These are phyloP conservation scores for Nymphalis polychloros DNA, from an alignment of 2,888 invertebrate species.

Conservation along the genomic window DNA sequence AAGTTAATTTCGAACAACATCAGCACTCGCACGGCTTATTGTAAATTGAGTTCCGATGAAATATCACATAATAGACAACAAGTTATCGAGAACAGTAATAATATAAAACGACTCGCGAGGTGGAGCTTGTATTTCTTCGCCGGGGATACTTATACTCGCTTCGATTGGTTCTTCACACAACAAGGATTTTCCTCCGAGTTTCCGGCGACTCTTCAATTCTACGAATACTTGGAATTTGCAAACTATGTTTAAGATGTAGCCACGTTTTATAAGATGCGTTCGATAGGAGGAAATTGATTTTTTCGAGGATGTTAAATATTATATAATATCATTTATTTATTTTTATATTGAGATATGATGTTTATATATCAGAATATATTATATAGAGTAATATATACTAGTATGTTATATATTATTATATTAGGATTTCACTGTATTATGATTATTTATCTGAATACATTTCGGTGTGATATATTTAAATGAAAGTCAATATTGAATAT, in stretches of 20 bases:
- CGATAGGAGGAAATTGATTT: slow-evolving; percentile 16
- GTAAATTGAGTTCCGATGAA: slow-evolving; percentile 16
- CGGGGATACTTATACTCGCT: slow-evolving; percentile 30
- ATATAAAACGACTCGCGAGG: slow-evolving; percentile 18
- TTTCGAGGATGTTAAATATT: neutral
- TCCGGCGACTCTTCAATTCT: slow-evolving; percentile 18
- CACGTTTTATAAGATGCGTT: slow-evolving; percentile 22
- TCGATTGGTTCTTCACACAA: slow-evolving; percentile 31
- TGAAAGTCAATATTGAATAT: no score
- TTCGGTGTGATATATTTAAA: no score
- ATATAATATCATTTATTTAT: no score
- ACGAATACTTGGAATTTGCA: slow-evolving; percentile 18
- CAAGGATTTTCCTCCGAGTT: slow-evolving; percentile 27
- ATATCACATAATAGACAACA: slow-evolving; percentile 21
- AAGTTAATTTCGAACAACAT: slow-evolving; percentile 10
- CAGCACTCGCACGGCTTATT: slow-evolving; percentile 16
- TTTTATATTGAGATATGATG: no score
- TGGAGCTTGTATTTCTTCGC: slow-evolving; percentile 27
- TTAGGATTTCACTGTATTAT: no score
- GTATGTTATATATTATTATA: no score
- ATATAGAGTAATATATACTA: no score
- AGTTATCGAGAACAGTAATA: slow-evolving; percentile 21
- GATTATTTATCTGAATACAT: no score
- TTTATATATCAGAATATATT: no score
- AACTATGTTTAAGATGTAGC: slow-evolving; percentile 18